A percentile compares a stretch with the other conserved stretches of the same genome.
phyloP scores from a whole-genome alignment of 2,888 invertebrate species.

The Achlya flavicornis region DNA sequence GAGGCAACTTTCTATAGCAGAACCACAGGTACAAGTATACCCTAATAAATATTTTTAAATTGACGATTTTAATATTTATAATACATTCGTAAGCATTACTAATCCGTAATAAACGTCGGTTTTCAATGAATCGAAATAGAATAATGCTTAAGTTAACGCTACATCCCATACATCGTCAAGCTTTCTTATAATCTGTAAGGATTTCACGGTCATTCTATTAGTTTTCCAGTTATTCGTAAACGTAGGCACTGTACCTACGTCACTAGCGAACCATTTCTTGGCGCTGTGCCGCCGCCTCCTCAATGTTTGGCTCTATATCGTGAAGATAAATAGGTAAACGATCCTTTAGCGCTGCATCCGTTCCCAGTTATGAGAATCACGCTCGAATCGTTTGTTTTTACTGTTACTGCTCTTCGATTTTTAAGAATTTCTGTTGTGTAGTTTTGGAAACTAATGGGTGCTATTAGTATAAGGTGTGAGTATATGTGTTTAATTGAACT shows the following conservation, averaged over 20 bases:
- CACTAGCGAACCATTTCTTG: conserved; percentile 43
- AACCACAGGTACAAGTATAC: background rate
- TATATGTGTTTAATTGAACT: background rate
- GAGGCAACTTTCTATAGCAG: conserved; percentile 1
- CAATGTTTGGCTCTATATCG: conserved; percentile 28
- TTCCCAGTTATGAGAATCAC: conserved; percentile 46
- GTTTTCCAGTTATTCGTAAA: conserved; percentile 24
- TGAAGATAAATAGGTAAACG: conserved; percentile 46
- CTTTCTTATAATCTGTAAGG: conserved; percentile 17
- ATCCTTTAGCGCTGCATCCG: conserved; percentile 37
- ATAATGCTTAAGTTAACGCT: background rate
- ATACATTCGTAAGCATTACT: background rate
- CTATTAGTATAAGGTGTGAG: conserved; percentile 12
- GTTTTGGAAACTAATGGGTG: conserved; percentile 24
- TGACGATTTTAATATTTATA: background rate
- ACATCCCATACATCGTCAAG: background rate
- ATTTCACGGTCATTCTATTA: conserved; percentile 30
- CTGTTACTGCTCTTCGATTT: conserved; percentile 23
- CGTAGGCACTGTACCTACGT: conserved; percentile 23
- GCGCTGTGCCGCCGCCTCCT: conserved; percentile 41
- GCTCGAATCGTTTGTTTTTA: conserved; percentile 42
- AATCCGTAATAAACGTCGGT: background rate
- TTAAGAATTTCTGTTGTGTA: conserved; percentile 21
- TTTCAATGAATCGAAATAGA: background rate
- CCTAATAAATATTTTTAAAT: background rate